Conservation (phyloP, 2,113 vertebrate species). For the Meleagris gallopavo region DNA sequence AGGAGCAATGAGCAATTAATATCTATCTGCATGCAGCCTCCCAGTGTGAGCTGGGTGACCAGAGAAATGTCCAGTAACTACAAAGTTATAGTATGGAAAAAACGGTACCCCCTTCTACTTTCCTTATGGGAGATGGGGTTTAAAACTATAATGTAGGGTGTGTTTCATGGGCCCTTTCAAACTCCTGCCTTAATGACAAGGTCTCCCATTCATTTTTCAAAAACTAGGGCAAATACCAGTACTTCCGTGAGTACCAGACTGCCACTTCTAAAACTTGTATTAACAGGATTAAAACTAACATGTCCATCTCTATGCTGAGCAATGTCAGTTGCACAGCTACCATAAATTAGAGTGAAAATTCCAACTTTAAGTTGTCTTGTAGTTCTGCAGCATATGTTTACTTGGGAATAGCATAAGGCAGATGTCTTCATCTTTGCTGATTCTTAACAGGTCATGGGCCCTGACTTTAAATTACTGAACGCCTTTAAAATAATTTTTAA, state of each 20-base stretch:
- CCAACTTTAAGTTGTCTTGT: not conserved
- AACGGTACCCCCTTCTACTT: accelerated
- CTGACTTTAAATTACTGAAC: constrained; percentile 44
- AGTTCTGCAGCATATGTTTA: constrained; percentile 22
- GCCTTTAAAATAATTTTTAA: constrained; percentile 44
- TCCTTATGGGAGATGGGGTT: not conserved
- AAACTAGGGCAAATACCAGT: constrained; percentile 26
- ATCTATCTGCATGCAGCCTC: not conserved
- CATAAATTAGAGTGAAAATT: constrained; percentile 47
- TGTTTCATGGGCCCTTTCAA: not conserved
- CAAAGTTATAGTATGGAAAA: not conserved
- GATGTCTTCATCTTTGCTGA: constrained; percentile 50
- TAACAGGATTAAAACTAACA: constrained; percentile 30
- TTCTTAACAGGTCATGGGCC: constrained; percentile 18
- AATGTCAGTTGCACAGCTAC: not conserved
- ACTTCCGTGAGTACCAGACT: not conserved
- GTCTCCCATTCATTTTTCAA: not conserved
- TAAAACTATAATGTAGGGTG: not conserved
- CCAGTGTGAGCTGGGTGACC: not conserved
- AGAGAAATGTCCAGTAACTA: not conserved
- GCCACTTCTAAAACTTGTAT: not conserved
- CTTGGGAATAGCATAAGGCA: constrained; percentile 29
- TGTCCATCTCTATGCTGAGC: not conserved
- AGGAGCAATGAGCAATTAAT: not conserved
- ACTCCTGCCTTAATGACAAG: not conserved